A percentile compares a stretch with the other conserved stretches of the same genome.
These are phyloP conservation scores for Steatocranus sp. DNA, from an alignment of 2,797 vertebrate species.

Conservation along the genomic window DNA sequence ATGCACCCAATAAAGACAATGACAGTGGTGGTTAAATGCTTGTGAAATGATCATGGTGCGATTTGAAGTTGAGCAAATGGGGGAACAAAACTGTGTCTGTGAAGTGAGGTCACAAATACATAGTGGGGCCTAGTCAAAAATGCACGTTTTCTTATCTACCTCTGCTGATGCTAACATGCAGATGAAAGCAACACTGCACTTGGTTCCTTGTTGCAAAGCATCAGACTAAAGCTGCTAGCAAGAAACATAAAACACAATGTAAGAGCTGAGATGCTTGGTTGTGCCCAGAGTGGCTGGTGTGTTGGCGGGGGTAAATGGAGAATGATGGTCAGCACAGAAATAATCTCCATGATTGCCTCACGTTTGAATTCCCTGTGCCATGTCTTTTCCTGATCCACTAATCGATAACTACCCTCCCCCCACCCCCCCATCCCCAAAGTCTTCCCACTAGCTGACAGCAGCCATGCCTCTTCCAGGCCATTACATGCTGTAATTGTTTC, in stretches of 20 bases:
- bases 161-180: not conserved
- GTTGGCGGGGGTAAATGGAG: not conserved
- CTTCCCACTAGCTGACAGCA: constrained; percentile 46
- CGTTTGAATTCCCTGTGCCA: constrained; percentile 36
- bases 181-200: not conserved
- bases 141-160: not conserved
- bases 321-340: constrained; percentile 35
- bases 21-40: not conserved
- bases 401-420: constrained; percentile 52
- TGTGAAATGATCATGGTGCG: not conserved
- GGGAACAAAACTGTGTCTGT: not conserved
- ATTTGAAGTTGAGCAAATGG: not conserved
- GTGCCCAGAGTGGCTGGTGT: not conserved
- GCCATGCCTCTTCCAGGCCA: constrained; percentile 56
- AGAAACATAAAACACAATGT: not conserved
- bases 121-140: not conserved
- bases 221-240: not conserved
- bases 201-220: not conserved
- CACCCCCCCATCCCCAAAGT: constrained; percentile 35
- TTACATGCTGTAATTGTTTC: constrained; percentile 68
- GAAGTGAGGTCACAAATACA: not conserved
- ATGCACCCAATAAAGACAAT: not conserved
- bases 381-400: constrained; percentile 43
- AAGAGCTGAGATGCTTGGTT: not conserved
- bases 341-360: constrained; percentile 51